Base-by-base conservation (phyloP, 2,113 vertebrate species). In the Xyrauchen texanus region DNA sequence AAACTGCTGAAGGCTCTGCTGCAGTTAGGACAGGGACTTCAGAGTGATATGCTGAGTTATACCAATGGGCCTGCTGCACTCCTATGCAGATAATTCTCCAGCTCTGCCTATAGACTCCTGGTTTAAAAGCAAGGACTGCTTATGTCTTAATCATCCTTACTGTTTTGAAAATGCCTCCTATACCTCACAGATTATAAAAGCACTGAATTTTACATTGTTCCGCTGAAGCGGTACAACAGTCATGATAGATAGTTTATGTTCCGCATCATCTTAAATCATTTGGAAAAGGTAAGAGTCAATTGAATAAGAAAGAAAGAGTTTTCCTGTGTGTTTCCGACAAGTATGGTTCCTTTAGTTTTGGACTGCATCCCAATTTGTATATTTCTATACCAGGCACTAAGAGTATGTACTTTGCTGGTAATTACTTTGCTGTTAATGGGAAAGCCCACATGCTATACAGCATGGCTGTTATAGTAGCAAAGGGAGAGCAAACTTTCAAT, bases 31-130 rank as follows among this genome's bases (percentile, higher is more conserved):
- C 55, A 58, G 55, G 15, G 5, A 6, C 21, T 52, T 53, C 9
- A 12, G 8, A 64, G 49, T 47, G 10, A 12, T 57, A 73, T 63
- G 21, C 51, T 55, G 65, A 62, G 57, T 75, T 75, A 79, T 51
- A 60, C 77, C 55, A 45, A 68, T 52, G 58, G 52, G 15, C 61
- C 6, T 34, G 34, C 49, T 49, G 34, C 10, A 21, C 77, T 53
- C 60, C 79, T 79, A 66, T 66, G 47, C 72, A 60, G 77, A 71
- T 74, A 79, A 65, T 65, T 75, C 72, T 55, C 73, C 58, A 67
- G 53, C 77, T 77, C 67, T 77, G 8, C 58, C 21, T 58, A 63
- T 71, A 57, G 55, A 70, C 7, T 52, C 9, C 53, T 45, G 46
- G 62, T 80, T 58, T 53, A 34, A 42, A 49, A 46, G 44, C 11